Evolutionary conservation across 2,113 vertebrate genomes (phyloP), one percentile per base, ranked within the genome.

Genomic region (Saguinus imperator): DNA sequence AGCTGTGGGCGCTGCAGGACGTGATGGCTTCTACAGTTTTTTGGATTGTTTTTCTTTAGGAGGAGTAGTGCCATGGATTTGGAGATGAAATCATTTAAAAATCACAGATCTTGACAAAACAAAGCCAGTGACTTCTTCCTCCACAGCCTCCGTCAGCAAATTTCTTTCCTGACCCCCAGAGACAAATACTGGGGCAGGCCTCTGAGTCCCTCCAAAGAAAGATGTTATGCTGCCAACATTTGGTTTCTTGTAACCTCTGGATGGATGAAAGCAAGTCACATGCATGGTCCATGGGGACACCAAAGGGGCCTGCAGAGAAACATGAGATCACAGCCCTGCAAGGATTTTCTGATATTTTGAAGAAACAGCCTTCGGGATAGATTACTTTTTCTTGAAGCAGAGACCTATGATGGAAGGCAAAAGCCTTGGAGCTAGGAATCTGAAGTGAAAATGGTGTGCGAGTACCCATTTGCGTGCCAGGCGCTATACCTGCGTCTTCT

Each of bases 71-170:
- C 37, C 52, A 32, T 1, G 37, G 11, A 25, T 72, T 72, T 89
- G 80, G 88, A 17, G 43, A 64, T 58, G 57, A 95, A 97, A 83
- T 43, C 64, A 17, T 94, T 93, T 80, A 72, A 96, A 82, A 77
- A 55, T 25, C 80, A 70, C 58, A 84, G 89, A 94, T 84, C 57
- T 96, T 93, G 45, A 95, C 77, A 84, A 96, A 97, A 92, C 66
- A 91, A 96, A 89, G 79, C 64, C 70, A 81, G 73, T 0, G 5
- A 29, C 75, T 92, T 89, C 85, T 81, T 96, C 84, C 86, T 91
- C 58, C 1, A 8, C 20, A 29, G 35, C 43, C 79, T 95, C 93
- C 43, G 43, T 43, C 43, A 43, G 97, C 87, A 72, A 18, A 93
- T 96, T 84, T 90, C 87, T 70, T 89, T 40, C 73, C 81, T 7